These are phyloP conservation scores for Thripadectes ignobilis DNA, from an alignment of 2,797 vertebrate genomes.

Conservation along the genomic window DNA sequence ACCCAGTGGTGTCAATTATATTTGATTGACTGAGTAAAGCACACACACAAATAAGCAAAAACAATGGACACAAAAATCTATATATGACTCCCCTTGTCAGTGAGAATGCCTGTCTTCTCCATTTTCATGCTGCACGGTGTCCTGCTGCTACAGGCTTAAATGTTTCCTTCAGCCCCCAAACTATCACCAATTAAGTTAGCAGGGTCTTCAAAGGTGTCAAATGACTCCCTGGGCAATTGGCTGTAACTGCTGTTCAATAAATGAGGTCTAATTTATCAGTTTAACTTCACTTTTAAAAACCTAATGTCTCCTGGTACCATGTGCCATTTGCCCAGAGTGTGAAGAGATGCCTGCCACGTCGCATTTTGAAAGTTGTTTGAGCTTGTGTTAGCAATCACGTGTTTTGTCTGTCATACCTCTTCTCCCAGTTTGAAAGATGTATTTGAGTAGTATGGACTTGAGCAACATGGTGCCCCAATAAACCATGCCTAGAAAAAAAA, in stretches of 20 bases:
- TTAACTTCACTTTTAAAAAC: constrained; percentile 90
- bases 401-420: constrained; percentile 29
- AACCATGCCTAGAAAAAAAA: neutral
- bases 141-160: constrained; percentile 84
- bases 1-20: constrained; percentile 99
- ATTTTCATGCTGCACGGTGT: constrained; percentile 87
- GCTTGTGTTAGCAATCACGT: neutral
- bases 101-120: constrained; percentile 88
- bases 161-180: constrained; percentile 86
- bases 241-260: constrained; percentile 95
- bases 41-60: constrained; percentile 98
- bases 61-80: constrained; percentile 99
- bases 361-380: constrained; percentile 38
- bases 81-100: constrained; percentile 97
- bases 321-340: constrained; percentile 66
- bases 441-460: neutral
- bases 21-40: constrained; percentile 99
- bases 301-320: constrained; percentile 77
- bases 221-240: constrained; percentile 88
- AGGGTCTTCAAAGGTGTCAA: constrained; percentile 87
- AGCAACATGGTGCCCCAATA: neutral
- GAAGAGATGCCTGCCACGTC: constrained; percentile 45
- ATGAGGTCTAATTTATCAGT: constrained; percentile 99
- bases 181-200: constrained; percentile 93
- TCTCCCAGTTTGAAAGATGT: neutral